These are phyloP conservation scores for Drosophila setifemur DNA, from an alignment of 1,140 invertebrate genomes.

Conservation along the genomic window DNA sequence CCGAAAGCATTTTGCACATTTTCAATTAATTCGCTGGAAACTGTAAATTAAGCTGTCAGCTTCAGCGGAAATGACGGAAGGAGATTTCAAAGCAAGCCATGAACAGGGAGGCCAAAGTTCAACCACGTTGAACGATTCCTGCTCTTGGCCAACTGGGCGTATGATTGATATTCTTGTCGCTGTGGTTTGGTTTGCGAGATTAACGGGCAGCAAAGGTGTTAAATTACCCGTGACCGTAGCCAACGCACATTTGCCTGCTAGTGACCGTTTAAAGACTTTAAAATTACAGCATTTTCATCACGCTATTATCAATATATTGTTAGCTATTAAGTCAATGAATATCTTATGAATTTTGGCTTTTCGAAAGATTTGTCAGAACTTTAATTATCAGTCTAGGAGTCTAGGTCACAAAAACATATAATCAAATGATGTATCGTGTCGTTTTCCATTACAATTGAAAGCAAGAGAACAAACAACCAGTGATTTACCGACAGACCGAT, in stretches of 20 bases:
- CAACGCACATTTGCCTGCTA: not conserved
- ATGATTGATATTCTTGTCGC: conserved; percentile 62
- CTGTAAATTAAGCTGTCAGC: conserved; percentile 64
- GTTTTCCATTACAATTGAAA: too few species aligned
- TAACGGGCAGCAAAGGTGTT: conserved; percentile 35
- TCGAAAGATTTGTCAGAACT: too few species aligned
- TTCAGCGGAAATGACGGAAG: conserved; percentile 11
- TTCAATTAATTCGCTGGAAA: conserved; percentile 46
- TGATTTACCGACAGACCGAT: too few species aligned
- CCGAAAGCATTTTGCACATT: conserved; percentile 40
- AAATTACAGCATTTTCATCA: too few species aligned
- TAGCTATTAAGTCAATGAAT: too few species aligned
- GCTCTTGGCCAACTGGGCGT: conserved; percentile 49
- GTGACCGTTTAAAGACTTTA: too few species aligned
- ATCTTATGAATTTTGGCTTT: too few species aligned
- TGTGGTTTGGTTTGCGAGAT: conserved; percentile 14
- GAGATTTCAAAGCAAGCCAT: not conserved
- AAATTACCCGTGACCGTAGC: conserved; percentile 45
- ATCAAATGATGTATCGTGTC: too few species aligned
- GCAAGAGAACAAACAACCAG: too few species aligned
- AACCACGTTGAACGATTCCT: conserved; percentile 34
- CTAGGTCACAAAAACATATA: too few species aligned
- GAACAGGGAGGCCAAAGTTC: conserved; percentile 22
- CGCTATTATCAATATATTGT: too few species aligned
- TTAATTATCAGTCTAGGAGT: too few species aligned